Conservation (phyloP, 2,888 invertebrate genomes). For the Panorpa germanica region DNA sequence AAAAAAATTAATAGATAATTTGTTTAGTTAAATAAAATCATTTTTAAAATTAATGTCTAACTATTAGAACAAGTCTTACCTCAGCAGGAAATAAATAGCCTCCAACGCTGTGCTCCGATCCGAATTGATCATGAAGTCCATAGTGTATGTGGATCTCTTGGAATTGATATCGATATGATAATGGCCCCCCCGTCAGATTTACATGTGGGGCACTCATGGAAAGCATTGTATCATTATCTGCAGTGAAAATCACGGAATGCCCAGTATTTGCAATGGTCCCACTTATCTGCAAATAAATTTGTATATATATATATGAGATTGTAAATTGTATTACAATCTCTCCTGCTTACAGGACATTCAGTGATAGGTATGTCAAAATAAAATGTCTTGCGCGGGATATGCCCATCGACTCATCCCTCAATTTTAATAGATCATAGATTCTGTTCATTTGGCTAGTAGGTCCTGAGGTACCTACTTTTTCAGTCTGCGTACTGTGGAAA, state of each 20-base stretch:
- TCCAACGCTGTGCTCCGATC: slow-evolving; percentile 93
- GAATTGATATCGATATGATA: slow-evolving; percentile 89
- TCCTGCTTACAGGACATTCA: too few species aligned
- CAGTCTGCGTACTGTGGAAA: too few species aligned
- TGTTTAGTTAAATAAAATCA: too few species aligned
- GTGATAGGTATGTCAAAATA: too few species aligned
- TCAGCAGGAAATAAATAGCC: slow-evolving; percentile 95
- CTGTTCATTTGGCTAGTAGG: too few species aligned
- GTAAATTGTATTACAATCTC: slow-evolving; percentile 8
- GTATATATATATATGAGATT: slow-evolving; percentile 10
- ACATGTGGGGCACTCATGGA: slow-evolving; percentile 38
- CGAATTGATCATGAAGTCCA: slow-evolving; percentile 75
- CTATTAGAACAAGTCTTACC: slow-evolving; percentile 36
- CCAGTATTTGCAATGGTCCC: slow-evolving; percentile 85
- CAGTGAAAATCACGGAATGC: slow-evolving; percentile 82
- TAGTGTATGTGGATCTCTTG: slow-evolving; percentile 92
- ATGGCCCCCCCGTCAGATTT: slow-evolving; percentile 89
- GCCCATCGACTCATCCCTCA: too few species aligned
- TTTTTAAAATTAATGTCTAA: too few species aligned
- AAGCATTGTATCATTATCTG: slow-evolving; percentile 67
- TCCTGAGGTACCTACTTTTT: too few species aligned
- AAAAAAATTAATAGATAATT: too few species aligned
- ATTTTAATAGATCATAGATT: too few species aligned
- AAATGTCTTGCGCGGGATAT: too few species aligned
- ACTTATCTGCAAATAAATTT: slow-evolving; percentile 64